Conservation (phyloP, 1,140 invertebrate species). For the Trachymyrmex cornetzi region DNA sequence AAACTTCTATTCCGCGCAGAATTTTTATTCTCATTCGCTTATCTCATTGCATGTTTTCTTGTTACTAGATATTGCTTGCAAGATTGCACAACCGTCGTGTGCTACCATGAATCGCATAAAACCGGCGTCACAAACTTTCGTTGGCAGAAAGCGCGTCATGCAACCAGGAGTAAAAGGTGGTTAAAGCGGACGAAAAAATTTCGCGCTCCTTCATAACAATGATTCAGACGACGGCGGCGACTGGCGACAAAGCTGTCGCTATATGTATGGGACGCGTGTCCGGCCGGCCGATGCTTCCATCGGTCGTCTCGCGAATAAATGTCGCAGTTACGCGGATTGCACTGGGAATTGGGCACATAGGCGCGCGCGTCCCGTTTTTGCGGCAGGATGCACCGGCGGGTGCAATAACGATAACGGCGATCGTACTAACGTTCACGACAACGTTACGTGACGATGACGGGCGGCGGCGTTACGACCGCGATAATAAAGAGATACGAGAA, state of each 20-base stretch:
- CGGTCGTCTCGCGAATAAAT: constrained; percentile 50
- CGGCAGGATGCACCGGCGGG: constrained; percentile 51
- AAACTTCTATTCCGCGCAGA: too few relatives aligned
- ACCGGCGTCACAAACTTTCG: not conserved
- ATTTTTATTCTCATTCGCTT: too few relatives aligned
- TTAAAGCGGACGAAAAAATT: not conserved
- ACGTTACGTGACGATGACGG: constrained; percentile 56
- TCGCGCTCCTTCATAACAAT: constrained; percentile 15
- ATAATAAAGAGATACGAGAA: constrained; percentile 59
- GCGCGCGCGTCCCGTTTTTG: constrained; percentile 12
- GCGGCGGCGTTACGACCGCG: constrained; percentile 34
- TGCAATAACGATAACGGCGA: constrained; percentile 66
- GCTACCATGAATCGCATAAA: not conserved
- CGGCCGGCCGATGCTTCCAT: constrained; percentile 26
- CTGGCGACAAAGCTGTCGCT: not conserved
- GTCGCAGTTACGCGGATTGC: constrained; percentile 62
- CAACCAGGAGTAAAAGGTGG: not conserved
- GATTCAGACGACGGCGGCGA: constrained; percentile 8
- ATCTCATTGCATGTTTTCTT: too few relatives aligned
- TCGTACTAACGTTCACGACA: constrained; percentile 42
- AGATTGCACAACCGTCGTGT: not conserved
- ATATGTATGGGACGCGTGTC: not conserved
- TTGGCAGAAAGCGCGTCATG: not conserved
- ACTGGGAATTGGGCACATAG: constrained; percentile 59
- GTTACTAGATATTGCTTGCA: too few relatives aligned